These are phyloP conservation scores for Synanthedon vespiformis DNA, from an alignment of 2,888 invertebrate species.

Conservation along the genomic window DNA sequence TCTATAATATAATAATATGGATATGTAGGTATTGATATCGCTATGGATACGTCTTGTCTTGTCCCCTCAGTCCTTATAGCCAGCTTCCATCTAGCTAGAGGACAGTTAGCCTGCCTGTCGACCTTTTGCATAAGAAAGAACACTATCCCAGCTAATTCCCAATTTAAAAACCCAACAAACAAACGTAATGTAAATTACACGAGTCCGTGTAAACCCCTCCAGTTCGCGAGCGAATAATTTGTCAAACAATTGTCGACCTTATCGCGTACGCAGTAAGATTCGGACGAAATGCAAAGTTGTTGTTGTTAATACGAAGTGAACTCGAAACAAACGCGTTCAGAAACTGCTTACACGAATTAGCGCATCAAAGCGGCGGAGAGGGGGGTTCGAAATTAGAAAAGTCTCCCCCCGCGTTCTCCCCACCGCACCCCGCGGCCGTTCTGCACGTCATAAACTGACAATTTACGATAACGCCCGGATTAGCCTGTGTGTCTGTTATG, in stretches of 20 bases:
- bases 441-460: constrained; percentile 73
- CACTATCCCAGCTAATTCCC: constrained; percentile 55
- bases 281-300: constrained; percentile 12
- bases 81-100: background rate
- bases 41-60: too few species aligned
- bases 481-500: constrained; percentile 69
- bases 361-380: constrained; percentile 60
- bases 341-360: constrained; percentile 71
- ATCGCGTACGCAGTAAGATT: constrained; percentile 18
- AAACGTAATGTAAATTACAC: constrained; percentile 66
- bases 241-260: constrained; percentile 20
- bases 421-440: constrained; percentile 44
- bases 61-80: background rate
- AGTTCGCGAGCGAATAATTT: background rate
- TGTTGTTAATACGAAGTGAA: constrained; percentile 49
- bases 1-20: too few species aligned
- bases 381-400: constrained; percentile 69
- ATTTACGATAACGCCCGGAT: constrained; percentile 72
- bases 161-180: constrained; percentile 69
- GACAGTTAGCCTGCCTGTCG: background rate
- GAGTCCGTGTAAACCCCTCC: constrained; percentile 56
- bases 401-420: constrained; percentile 33
- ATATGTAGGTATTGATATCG: too few species aligned
- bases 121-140: background rate
- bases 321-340: constrained; percentile 67